A percentile compares a stretch with the other conserved stretches of the same genome.
Evolutionary conservation across 2,888 invertebrate species (phyloP).

Genomic region (Acanthoscelides obtectus): DNA sequence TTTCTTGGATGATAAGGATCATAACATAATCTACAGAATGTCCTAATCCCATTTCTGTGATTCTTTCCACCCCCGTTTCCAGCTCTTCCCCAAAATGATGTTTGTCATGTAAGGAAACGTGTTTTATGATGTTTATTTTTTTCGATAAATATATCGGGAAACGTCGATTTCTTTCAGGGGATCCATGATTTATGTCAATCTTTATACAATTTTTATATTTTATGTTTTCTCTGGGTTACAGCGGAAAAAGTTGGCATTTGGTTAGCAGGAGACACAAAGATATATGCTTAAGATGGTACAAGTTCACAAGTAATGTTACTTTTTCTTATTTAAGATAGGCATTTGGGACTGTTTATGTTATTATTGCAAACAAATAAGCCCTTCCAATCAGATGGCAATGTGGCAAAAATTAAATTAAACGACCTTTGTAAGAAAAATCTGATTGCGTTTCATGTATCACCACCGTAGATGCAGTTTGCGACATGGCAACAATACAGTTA

Average conservation of each 20-base stretch:
- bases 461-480: too few species aligned
- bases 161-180: neutral
- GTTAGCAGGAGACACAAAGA: neutral
- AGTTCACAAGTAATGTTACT: too few species aligned
- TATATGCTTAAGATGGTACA: too few species aligned
- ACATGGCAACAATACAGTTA: too few species aligned
- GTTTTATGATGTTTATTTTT: neutral
- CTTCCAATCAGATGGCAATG: too few species aligned
- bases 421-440: too few species aligned
- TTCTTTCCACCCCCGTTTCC: neutral
- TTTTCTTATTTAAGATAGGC: too few species aligned
- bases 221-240: neutral
- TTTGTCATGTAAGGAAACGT: constrained; percentile 1
- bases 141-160: neutral
- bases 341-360: too few species aligned
- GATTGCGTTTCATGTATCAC: too few species aligned
- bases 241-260: neutral
- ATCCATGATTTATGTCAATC: neutral
- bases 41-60: neutral
- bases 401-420: too few species aligned
- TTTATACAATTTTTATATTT: neutral
- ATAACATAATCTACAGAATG: neutral
- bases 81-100: constrained; percentile 1
- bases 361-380: too few species aligned
- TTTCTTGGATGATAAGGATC: neutral